Evolutionary conservation across 1,140 invertebrate genomes (phyloP).

Genomic region (Drosophila sulfurigaster): DNA sequence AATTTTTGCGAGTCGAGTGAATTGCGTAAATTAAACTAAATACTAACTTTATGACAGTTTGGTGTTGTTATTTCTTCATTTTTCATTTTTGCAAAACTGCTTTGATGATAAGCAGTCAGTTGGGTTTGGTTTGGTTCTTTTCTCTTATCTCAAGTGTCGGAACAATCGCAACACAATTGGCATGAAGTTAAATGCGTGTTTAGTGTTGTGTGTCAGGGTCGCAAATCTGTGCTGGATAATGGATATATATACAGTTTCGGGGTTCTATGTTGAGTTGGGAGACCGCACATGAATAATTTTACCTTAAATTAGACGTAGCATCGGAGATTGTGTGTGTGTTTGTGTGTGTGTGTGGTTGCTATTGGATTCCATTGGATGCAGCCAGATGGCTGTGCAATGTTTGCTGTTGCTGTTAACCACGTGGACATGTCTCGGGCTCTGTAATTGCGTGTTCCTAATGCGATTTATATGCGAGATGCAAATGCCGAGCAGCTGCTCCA

Average conservation of each 20-base stretch:
- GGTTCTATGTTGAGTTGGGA: neutral
- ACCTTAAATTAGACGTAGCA: slow-evolving; percentile 47
- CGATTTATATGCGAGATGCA: slow-evolving; percentile 81
- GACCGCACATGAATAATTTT: slow-evolving; percentile 42
- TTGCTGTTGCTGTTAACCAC: slow-evolving; percentile 28
- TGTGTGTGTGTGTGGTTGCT: neutral
- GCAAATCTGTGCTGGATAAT: slow-evolving; percentile 29
- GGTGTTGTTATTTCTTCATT: slow-evolving; percentile 3
- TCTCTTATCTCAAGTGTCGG: slow-evolving; percentile 50
- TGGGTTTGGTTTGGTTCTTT: neutral
- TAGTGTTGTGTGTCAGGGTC: slow-evolving; percentile 34
- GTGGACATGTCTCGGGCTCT: slow-evolving; percentile 54
- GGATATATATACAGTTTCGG: neutral
- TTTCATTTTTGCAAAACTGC: slow-evolving; percentile 12
- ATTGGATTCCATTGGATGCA: neutral
- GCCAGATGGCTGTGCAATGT: neutral
- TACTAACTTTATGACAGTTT: slow-evolving; percentile 20
- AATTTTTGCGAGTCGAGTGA: slow-evolving; percentile 15
- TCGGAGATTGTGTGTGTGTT: neutral
- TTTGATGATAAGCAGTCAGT: slow-evolving; percentile 41
- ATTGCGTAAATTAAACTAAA: slow-evolving; percentile 43
- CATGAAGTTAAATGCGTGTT: slow-evolving; percentile 36
- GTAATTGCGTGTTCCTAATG: slow-evolving; percentile 75
- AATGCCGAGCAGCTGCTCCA: slow-evolving; percentile 51
- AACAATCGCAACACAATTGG: slow-evolving; percentile 20